Evolutionary conservation across 2,113 vertebrate genomes (phyloP), one percentile per base, ranked within the genome.

Genomic region (Blennius ocellaris): DNA sequence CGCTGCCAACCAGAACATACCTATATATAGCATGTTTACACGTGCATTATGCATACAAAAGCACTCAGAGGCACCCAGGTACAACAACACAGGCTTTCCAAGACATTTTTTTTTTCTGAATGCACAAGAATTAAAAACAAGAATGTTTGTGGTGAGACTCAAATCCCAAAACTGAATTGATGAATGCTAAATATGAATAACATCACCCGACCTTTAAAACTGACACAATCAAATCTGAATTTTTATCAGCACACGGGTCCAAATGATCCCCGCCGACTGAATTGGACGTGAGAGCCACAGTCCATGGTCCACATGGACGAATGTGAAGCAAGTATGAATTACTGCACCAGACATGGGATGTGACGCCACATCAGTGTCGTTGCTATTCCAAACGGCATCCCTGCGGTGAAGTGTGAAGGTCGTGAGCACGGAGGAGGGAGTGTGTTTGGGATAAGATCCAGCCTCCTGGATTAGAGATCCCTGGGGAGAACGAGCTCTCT

Each of bases 361-460:
- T 60, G 84, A 82, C 11, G 16, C n/a, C 21, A 38, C 41, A 5
- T 53, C 66, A 58, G 67, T 69, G 45, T 55, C 21, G 48, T 87
- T 87, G 65, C 48, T 70, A 80, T 90, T 87, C 83, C 81, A 49
- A 66, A 76, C 57, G 7, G 50, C 67, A 65, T 71, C 60, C 39
- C 70, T 47, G 62, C 67, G 77, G 69, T 69, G 74, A 85, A 78
- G 84, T 66, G 81, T 82, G 80, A 93, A 91, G 76, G 84, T 91
- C 69, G 48, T 11, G 56, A 50, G 57, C 52, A 74, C 70, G 50
- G 78, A 77, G 80, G 75, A 80, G 49, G 62, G 55, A 36, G 40
- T 17, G 44, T 67, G 73, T 74, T 73, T 64, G 50, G 49, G 71
- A 60, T 63, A 68, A 49, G 80, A 78, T 88, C 69, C 73, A 82